Evolutionary conservation across 2,888 invertebrate genomes (phyloP).

Genomic region (Lasioglossum lativentre): DNA sequence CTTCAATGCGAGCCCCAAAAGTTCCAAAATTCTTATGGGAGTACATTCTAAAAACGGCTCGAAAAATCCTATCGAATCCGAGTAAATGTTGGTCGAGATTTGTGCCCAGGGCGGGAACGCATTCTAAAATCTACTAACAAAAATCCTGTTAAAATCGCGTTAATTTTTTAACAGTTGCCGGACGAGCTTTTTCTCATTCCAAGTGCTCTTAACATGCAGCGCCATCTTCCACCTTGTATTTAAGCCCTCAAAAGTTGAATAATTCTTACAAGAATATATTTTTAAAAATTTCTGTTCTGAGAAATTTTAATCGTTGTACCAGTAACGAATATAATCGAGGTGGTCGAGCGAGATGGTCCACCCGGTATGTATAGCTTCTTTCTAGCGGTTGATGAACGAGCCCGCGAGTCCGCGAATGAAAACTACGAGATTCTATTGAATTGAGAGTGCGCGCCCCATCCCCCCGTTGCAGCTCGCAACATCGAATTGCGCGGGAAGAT

Average conservation of each 20-base stretch:
- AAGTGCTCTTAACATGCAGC: background rate
- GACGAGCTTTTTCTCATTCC: too few species aligned
- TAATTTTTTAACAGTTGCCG: too few species aligned
- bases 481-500: conserved; percentile 15
- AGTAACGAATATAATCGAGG: background rate
- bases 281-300: too few species aligned
- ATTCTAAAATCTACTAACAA: too few species aligned
- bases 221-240: background rate
- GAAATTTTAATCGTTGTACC: background rate
- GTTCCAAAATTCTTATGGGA: background rate
- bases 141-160: too few species aligned
- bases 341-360: background rate
- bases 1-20: too few species aligned
- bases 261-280: too few species aligned
- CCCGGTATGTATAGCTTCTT: background rate
- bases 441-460: background rate
- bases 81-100: background rate
- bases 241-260: background rate
- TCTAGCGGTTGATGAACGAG: conserved; percentile 29
- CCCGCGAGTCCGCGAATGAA: conserved; percentile 11
- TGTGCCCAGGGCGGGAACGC: too few species aligned
- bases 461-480: conserved; percentile 23
- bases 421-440: conserved; percentile 30
- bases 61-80: background rate
- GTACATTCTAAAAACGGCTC: background rate